phyloP scores from a whole-genome alignment of 1,140 invertebrate genomes.

The Cotesia vestalis region DNA sequence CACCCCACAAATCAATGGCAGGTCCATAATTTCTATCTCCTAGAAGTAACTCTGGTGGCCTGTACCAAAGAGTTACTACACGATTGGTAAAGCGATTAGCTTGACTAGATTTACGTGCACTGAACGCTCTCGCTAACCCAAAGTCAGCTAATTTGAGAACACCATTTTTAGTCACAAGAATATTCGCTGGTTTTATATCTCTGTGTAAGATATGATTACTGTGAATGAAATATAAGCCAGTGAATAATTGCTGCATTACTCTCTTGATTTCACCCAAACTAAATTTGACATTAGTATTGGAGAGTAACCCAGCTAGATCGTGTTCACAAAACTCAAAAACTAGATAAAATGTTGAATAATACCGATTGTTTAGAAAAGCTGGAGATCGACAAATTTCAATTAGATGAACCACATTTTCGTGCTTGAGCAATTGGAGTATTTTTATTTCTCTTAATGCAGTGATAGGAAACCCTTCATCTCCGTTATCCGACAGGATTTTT shows the following conservation, averaged over 20 bases:
- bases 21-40: slow-evolving; percentile 97
- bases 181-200: slow-evolving; percentile 99
- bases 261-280: slow-evolving; percentile 97
- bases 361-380: slow-evolving; percentile 86
- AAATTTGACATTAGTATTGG: slow-evolving; percentile 97
- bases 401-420: slow-evolving; percentile 97
- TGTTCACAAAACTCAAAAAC: slow-evolving; percentile 99
- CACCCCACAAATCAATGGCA: slow-evolving; percentile 97
- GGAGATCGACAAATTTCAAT: slow-evolving; percentile 96
- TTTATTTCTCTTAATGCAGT: slow-evolving; percentile 97
- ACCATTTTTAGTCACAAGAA: slow-evolving; percentile 97
- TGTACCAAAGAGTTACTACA: slow-evolving; percentile 98
- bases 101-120: slow-evolving; percentile 84
- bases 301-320: slow-evolving; percentile 95
- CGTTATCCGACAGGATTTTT: slow-evolving; percentile 99
- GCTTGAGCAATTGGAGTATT: slow-evolving; percentile 94
- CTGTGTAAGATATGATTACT: slow-evolving; percentile 91
- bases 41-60: slow-evolving; percentile 87
- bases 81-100: slow-evolving; percentile 95
- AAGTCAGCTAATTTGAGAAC: slow-evolving; percentile 93
- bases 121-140: slow-evolving; percentile 91
- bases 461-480: slow-evolving; percentile 99
- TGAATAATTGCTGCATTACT: slow-evolving; percentile 96
- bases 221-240: slow-evolving; percentile 97
- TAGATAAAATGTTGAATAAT: slow-evolving; percentile 94